Conservation (phyloP, 2,888 invertebrate species). For the Neelides folsomi region DNA sequence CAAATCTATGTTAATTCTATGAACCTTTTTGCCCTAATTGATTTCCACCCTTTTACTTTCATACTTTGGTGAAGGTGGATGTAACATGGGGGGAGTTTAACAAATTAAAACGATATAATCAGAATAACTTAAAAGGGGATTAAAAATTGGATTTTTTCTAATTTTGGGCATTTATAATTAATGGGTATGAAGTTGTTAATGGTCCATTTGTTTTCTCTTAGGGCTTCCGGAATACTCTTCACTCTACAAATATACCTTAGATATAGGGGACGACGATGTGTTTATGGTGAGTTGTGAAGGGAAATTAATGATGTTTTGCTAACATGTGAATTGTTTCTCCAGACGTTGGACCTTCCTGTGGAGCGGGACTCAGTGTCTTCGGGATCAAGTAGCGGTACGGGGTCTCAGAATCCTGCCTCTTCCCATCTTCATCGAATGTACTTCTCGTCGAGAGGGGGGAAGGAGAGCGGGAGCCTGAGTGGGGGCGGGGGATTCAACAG, state of each 20-base stretch:
- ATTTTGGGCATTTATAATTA: neutral
- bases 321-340: conserved; percentile 34
- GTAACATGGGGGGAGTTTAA: too few relatives aligned
- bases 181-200: neutral
- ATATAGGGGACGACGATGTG: conserved; percentile 82
- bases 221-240: conserved; percentile 63
- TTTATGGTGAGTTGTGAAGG: conserved; percentile 60
- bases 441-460: conserved; percentile 42
- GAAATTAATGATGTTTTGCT: neutral
- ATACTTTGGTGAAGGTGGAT: too few relatives aligned
- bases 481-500: conserved; percentile 16
- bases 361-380: conserved; percentile 68
- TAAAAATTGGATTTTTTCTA: too few relatives aligned
- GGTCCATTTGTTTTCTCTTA: conserved; percentile 38
- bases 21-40: too few relatives aligned
- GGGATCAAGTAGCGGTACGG: conserved; percentile 46
- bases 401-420: conserved; percentile 26
- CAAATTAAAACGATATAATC: too few relatives aligned
- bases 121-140: too few relatives aligned
- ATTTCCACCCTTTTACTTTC: too few relatives aligned
- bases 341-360: conserved; percentile 76
- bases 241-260: conserved; percentile 54
- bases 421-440: conserved; percentile 46
- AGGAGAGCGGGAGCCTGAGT: conserved; percentile 4
- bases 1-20: too few relatives aligned